phyloP scores from a whole-genome alignment of 2,797 vertebrate genomes.

The Catostomus latipinnis region DNA sequence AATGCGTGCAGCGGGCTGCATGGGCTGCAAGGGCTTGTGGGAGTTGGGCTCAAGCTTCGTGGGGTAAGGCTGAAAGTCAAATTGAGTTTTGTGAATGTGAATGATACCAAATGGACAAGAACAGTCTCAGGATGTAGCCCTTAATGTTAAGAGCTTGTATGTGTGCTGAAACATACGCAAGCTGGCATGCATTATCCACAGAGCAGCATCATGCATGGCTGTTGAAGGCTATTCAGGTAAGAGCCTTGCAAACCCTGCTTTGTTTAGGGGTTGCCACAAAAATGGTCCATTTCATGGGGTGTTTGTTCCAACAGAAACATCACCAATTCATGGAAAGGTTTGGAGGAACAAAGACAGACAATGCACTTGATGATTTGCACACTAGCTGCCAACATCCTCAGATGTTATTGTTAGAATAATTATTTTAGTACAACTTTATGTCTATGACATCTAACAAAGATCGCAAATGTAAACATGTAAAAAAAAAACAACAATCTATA shows the following conservation, averaged over 20 bases:
- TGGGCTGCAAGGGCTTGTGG: conserved; percentile 98
- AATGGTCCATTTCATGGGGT: not conserved
- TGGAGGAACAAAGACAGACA: too few relatives aligned
- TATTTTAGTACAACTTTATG: too few relatives aligned
- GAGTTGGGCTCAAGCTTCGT: conserved; percentile 99
- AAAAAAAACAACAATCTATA: too few relatives aligned
- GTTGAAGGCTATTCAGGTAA: conserved; percentile 38
- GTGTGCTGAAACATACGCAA: conserved; percentile 15
- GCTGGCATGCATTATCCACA: conserved; percentile 60
- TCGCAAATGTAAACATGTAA: too few relatives aligned
- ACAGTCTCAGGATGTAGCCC: conserved; percentile 41
- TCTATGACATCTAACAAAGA: too few relatives aligned
- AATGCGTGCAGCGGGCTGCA: conserved; percentile 98
- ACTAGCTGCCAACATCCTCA: too few relatives aligned
- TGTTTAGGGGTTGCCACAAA: conserved; percentile 1
- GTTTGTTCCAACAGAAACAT: too few relatives aligned
- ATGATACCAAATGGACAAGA: conserved; percentile 45
- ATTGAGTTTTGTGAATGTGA: conserved; percentile 79
- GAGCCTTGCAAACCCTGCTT: not conserved
- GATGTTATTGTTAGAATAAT: too few relatives aligned
- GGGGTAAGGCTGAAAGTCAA: conserved; percentile 99
- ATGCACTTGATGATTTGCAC: too few relatives aligned
- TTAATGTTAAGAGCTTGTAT: conserved; percentile 41
- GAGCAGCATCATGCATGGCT: conserved; percentile 59
- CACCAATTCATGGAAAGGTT: too few relatives aligned